Percentiles rank a stretch among this genome's conserved stretches.
Conservation (phyloP, 2,113 vertebrate species). For the Electrona antarctica region DNA sequence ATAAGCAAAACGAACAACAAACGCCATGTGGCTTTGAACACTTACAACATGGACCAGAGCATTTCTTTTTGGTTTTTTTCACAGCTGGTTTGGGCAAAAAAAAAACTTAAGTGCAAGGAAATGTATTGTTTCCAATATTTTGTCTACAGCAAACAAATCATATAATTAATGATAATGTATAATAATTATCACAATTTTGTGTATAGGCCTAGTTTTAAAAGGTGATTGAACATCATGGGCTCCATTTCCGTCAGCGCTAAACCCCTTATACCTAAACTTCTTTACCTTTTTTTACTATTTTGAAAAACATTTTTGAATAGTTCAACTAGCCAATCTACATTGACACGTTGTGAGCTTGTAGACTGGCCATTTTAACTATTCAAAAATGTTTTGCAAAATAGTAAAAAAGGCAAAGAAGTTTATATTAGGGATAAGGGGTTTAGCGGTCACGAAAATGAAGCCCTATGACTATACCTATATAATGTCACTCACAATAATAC, state of each 20-base stretch:
- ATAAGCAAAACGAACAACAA: constrained; percentile 48
- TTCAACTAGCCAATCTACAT: no score
- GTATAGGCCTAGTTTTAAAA: no score
- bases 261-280: no score
- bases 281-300: no score
- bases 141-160: constrained; percentile 14
- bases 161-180: constrained; percentile 30
- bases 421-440: no score
- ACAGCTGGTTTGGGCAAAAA: constrained; percentile 42
- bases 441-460: no score
- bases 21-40: background rate
- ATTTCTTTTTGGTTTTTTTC: constrained; percentile 15
- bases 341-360: no score
- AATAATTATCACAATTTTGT: background rate
- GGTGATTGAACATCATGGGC: background rate
- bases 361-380: no score
- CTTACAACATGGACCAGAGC: constrained; percentile 22
- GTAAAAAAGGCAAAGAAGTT: no score
- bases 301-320: no score
- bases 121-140: constrained; percentile 25
- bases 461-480: background rate
- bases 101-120: constrained; percentile 60
- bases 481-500: background rate
- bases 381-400: no score
- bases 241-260: no score